Conservation (phyloP, 2,113 vertebrate genomes). For the Phoenicopterus ruber region DNA sequence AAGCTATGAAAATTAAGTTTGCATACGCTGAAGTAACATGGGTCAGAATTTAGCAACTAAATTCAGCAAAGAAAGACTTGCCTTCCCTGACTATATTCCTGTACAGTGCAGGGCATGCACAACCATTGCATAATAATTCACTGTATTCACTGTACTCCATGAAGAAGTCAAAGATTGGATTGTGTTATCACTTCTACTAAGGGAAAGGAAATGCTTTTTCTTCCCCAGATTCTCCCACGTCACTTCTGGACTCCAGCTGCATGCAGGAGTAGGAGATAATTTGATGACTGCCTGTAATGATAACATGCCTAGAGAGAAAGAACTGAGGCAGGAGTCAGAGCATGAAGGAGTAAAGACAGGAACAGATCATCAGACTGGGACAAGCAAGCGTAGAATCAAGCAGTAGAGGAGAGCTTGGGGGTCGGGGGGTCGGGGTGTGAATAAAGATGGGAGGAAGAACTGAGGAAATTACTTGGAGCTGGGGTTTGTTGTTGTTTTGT, state of each 20-base stretch:
- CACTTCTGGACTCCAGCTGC: background rate
- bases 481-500: fast-evolving
- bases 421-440: fast-evolving
- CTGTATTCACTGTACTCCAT: background rate
- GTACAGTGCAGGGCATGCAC: background rate
- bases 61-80: background rate
- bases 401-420: background rate
- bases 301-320: background rate
- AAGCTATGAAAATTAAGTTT: background rate
- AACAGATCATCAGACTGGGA: background rate
- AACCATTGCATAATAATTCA: background rate
- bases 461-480: background rate
- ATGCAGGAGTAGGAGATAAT: background rate
- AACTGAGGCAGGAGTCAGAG: background rate
- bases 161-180: background rate
- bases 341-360: background rate
- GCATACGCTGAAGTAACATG: background rate
- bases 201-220: background rate
- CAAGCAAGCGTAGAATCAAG: background rate
- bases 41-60: background rate
- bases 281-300: background rate
- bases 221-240: background rate
- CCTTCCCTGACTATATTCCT: background rate
- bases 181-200: background rate
- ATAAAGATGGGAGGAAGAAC: background rate